Conservation (phyloP, 2,888 invertebrate species). For the Tineola bisselliella region DNA sequence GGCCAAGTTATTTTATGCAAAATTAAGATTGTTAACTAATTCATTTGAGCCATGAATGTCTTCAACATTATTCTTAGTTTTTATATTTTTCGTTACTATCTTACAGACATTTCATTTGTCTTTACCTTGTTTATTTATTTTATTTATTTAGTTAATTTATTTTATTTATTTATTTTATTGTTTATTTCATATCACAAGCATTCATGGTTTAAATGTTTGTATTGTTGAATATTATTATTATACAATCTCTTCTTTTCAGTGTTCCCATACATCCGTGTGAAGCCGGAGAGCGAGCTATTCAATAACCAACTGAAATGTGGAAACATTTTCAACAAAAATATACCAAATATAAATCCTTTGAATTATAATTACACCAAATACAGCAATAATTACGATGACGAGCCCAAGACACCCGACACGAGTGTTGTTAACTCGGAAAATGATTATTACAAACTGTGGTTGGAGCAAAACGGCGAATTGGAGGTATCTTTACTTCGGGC, state of each 20-base stretch:
- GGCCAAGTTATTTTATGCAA: conserved; percentile 37
- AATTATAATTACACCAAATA: not conserved
- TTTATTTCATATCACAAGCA: conserved; percentile 24
- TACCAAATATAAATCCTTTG: conserved; percentile 48
- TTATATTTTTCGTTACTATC: conserved; percentile 33
- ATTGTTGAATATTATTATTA: not conserved
- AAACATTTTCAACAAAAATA: conserved; percentile 41
- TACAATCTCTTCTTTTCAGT: conserved; percentile 25
- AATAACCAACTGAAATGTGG: conserved; percentile 50
- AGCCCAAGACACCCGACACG: conserved; percentile 27
- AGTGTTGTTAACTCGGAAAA: conserved; percentile 30
- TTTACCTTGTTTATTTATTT: conserved; percentile 16
- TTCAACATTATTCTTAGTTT: conserved; percentile 19
- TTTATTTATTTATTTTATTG: no score
- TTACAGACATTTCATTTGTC: conserved; percentile 59
- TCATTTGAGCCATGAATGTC: conserved; percentile 57
- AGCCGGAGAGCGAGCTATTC: conserved; percentile 55
- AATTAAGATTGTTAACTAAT: conserved; percentile 8
- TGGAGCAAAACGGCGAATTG: conserved; percentile 58
- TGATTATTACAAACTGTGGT: conserved; percentile 59
- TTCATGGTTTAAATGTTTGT: conserved; percentile 51
- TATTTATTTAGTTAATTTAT: no score
- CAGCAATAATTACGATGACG: conserved; percentile 29
- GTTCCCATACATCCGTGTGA: conserved; percentile 40
- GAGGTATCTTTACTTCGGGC: conserved; percentile 56